Base-by-base conservation (phyloP, 2,797 vertebrate genomes). In the Gallinago nigripennis region DNA sequence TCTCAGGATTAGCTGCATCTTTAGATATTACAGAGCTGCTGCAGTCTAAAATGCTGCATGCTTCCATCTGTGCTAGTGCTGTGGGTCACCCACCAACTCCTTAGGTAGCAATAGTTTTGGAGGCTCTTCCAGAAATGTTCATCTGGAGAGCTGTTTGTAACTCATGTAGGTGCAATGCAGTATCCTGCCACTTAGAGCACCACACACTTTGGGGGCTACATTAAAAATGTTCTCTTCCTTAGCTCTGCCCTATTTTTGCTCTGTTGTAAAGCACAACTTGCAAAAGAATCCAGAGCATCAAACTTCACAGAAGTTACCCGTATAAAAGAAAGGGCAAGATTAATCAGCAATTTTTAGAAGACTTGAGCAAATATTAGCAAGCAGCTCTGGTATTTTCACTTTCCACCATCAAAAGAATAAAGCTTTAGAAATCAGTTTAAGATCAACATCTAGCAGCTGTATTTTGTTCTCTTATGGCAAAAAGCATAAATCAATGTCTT, bases 151-250 rank as follows among this genome's bases (percentile, higher is more conserved):
- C 51, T 76, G 25, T 90, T 83, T 91, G 71, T 63, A 86, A 77
- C 27, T 48, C 72, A 88, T 45, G 54, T 58, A 76, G 94, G 95
- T 95, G 95, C 97, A 97, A 93, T 96, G 97, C 97, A 97, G 97
- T 21, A 95, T 88, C 92, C 91, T 93, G 86, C 88, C 95, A 58
- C 96, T 90, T 85, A 35, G 88, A 97, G 90, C 77, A 91, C 86
- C 87, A 94, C 73, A 92, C 25, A 27, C 86, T 86, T 88, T 39
- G 64, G 46, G 82, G 86, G 84, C 58, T 66, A 84, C 51, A 58
- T 81, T 82, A 86, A 82, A 92, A 86, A 35, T n/a, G 12, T 35
- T 64, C 28, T 33, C 50, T 82, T 66, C 51, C 48, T 65, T 69
- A 73, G 71, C 60, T 87, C 78, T 96, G 96, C 78, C 96, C 96